phyloP scores from a whole-genome alignment of 1,140 invertebrate species.

The Euura saliciscinereae region DNA sequence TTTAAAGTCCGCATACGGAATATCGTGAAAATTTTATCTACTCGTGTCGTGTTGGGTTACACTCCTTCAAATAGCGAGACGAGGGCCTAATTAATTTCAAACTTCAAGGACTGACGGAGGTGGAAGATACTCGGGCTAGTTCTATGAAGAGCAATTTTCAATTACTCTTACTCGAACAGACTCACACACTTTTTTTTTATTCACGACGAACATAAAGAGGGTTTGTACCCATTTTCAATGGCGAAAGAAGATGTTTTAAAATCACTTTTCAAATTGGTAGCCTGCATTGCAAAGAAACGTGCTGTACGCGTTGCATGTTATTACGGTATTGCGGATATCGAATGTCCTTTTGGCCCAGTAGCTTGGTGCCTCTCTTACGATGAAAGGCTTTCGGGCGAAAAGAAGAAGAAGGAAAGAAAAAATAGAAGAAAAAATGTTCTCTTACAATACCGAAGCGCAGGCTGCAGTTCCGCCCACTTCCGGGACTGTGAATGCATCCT shows the following conservation, averaged over 20 bases:
- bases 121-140: neutral
- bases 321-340: conserved; percentile 51
- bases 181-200: no score
- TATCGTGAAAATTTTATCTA: neutral
- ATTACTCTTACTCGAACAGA: no score
- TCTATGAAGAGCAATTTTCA: no score
- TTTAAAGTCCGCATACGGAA: no score
- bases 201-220: no score
- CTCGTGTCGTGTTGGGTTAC: neutral
- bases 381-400: conserved; percentile 2
- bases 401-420: conserved; percentile 24
- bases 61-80: neutral
- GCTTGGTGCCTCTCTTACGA: conserved; percentile 18
- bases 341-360: conserved; percentile 45
- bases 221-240: no score
- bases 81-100: neutral
- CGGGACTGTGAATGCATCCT: conserved; percentile 48
- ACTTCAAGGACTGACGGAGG: neutral
- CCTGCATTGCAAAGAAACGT: neutral
- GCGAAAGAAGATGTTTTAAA: neutral
- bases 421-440: conserved; percentile 34
- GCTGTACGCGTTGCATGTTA: conserved; percentile 35
- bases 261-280: neutral
- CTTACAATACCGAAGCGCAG: conserved; percentile 43
- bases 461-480: conserved; percentile 52